These are phyloP conservation scores for Ataeniobius toweri DNA, from an alignment of 2,797 vertebrate species.

Conservation along the genomic window DNA sequence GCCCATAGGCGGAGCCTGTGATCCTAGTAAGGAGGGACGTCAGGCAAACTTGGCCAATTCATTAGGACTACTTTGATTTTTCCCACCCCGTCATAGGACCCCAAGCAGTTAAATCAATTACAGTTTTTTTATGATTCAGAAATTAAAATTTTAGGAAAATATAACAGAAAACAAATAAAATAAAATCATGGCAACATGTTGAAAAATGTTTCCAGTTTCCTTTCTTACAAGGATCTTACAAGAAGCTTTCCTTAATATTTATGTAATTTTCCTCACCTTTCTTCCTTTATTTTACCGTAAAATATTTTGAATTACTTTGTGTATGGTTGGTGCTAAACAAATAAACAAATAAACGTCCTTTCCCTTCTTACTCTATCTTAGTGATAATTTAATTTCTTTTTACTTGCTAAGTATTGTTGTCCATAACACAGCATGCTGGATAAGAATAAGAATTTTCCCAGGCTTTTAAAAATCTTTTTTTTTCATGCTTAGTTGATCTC, in stretches of 20 bases:
- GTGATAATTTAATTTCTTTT: not conserved
- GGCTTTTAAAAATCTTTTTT: too few species aligned
- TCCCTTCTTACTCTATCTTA: not conserved
- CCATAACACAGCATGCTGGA: not conserved
- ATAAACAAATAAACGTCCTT: not conserved
- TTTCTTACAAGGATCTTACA: not conserved
- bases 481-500: too few species aligned
- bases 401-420: not conserved
- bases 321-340: not conserved
- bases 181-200: not conserved
- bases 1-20: constrained; percentile 62
- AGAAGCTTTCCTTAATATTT: not conserved
- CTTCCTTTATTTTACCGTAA: not conserved
- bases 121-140: not conserved
- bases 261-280: not conserved
- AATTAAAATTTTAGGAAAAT: too few species aligned
- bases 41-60: constrained; percentile 62
- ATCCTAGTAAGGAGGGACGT: constrained; percentile 41
- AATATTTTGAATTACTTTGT: not conserved
- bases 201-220: not conserved
- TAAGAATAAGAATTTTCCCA: too few species aligned
- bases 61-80: constrained; percentile 18
- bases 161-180: not conserved
- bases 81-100: constrained; percentile 38
- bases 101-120: constrained; percentile 38